A percentile compares a stretch with the other conserved stretches of the same genome.
Conservation (phyloP, 2,888 invertebrate genomes). For the Eilema sororculum region DNA sequence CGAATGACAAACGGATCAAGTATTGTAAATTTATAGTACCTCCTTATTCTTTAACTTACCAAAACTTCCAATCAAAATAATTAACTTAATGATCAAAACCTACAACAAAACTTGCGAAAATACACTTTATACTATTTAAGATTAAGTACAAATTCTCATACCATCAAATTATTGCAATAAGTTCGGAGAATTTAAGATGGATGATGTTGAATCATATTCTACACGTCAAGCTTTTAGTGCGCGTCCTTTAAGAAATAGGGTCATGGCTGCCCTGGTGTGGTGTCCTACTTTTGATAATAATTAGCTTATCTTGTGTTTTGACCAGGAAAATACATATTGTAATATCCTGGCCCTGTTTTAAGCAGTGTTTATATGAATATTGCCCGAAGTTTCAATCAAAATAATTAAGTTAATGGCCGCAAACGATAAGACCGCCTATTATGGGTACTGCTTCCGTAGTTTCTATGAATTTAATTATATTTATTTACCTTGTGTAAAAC, state of each 20-base stretch:
- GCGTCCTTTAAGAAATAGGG: constrained; percentile 44
- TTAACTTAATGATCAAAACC: neutral
- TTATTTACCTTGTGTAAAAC: neutral
- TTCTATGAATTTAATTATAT: neutral
- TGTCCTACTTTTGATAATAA: constrained; percentile 13
- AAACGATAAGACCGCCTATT: neutral
- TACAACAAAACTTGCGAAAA: neutral
- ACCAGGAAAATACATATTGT: neutral
- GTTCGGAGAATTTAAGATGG: constrained; percentile 40
- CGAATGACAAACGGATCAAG: too few relatives aligned
- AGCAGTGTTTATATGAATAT: neutral
- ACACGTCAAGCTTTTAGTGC: constrained; percentile 36
- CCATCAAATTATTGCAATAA: constrained; percentile 14
- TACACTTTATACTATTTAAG: neutral
- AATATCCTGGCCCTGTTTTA: neutral
- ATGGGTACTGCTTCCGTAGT: neutral
- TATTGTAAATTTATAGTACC: too few relatives aligned
- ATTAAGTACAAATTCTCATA: neutral
- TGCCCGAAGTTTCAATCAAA: neutral
- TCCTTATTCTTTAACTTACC: too few relatives aligned
- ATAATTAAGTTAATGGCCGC: neutral
- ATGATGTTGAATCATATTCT: constrained; percentile 47
- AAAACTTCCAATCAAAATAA: too few relatives aligned
- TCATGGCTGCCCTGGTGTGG: constrained; percentile 33
- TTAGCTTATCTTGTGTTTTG: neutral